These are phyloP conservation scores for Uria aalge DNA, from an alignment of 2,113 vertebrate species.

Conservation along the genomic window DNA sequence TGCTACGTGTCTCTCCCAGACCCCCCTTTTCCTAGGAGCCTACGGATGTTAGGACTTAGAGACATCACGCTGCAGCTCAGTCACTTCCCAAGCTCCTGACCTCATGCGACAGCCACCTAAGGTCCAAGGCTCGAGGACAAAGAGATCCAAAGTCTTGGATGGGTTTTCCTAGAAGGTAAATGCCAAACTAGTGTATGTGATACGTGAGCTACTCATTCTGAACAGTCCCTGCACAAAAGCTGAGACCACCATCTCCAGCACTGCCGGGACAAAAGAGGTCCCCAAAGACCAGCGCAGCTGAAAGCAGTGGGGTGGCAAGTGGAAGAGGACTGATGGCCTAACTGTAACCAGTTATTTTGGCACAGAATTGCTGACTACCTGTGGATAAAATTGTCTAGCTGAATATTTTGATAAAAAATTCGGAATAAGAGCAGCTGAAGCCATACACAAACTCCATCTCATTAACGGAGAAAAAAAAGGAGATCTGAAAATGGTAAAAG, in stretches of 20 bases:
- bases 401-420: neutral
- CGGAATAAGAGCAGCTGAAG: neutral
- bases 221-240: neutral
- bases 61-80: neutral
- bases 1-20: neutral
- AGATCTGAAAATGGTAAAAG: neutral
- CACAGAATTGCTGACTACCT: neutral
- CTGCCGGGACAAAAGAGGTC: neutral
- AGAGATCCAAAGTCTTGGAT: neutral
- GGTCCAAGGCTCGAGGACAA: neutral
- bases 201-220: neutral
- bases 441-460: neutral
- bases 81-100: neutral
- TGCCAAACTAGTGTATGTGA: neutral
- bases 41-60: neutral
- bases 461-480: neutral
- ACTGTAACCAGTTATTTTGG: neutral
- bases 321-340: neutral
- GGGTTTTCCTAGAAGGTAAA: neutral
- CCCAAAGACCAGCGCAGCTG: neutral
- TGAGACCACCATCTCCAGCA: neutral
- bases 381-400: neutral
- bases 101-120: neutral
- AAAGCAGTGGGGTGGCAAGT: neutral
- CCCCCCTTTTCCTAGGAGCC: neutral